Evolutionary conservation across 23 tunicate genomes (phyloP).

Genomic region (Phallusia fumigata): DNA sequence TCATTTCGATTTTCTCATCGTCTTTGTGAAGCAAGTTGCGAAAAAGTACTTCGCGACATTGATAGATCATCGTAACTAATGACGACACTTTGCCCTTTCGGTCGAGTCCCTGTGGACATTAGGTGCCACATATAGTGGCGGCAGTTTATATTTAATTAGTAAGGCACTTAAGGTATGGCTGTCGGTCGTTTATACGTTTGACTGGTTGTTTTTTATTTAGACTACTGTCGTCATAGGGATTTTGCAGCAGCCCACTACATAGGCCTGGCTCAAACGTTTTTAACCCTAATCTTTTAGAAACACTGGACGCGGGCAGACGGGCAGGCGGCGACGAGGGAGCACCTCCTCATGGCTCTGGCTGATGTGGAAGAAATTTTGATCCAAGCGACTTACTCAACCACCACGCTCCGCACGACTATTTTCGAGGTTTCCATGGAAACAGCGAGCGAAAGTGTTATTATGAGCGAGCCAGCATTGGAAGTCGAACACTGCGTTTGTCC

Average conservation of each 20-base stretch:
- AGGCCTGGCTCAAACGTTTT: not conserved
- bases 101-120: not conserved
- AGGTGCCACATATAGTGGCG: not conserved
- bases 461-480: conserved; percentile 56
- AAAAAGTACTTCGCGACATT: no score
- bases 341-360: conserved; percentile 92
- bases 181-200: not conserved
- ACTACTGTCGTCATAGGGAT: no score
- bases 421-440: conserved; percentile 80
- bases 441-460: conserved; percentile 55
- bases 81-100: not conserved
- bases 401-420: conserved; percentile 44
- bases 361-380: conserved; percentile 67
- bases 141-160: not conserved
- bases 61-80: not conserved
- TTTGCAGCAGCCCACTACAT: no score
- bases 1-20: no score
- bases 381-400: conserved; percentile 63
- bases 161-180: not conserved
- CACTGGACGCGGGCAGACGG: conserved; percentile 64
- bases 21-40: no score
- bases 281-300: conserved; percentile 16
- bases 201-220: no score
- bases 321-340: conserved; percentile 82
- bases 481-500: conserved; percentile 97